These are phyloP conservation scores for Gryllus longicercus DNA, from an alignment of 2,888 invertebrate genomes.

Conservation along the genomic window DNA sequence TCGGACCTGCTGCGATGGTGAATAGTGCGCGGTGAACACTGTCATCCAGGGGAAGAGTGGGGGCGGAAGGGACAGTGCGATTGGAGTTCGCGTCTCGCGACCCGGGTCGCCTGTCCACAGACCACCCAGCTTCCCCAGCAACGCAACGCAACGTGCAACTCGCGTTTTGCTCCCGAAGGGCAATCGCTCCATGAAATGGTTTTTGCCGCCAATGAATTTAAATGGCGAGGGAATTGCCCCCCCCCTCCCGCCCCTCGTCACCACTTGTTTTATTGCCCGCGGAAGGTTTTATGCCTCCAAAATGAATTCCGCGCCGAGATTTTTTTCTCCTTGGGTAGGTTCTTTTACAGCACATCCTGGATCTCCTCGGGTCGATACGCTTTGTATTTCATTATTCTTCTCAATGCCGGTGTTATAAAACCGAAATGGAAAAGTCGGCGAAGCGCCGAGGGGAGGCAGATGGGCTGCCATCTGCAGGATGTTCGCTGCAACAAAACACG, in stretches of 20 bases:
- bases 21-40: no score
- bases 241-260: not conserved
- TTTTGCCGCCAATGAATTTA: not conserved
- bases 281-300: not conserved
- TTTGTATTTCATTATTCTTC: conserved; percentile 1
- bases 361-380: not conserved
- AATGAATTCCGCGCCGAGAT: not conserved
- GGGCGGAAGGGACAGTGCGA: no score
- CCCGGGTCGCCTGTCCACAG: no score
- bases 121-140: no score
- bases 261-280: not conserved
- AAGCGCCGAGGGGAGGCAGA: not conserved
- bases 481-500: not conserved
- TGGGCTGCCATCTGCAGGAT: not conserved
- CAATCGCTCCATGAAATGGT: not conserved
- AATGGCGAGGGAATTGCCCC: not conserved
- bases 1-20: no score
- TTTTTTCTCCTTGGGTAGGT: not conserved
- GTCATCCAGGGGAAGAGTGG: no score
- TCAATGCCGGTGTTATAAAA: not conserved
- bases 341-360: not conserved
- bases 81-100: no score
- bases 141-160: no score
- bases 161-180: no score
- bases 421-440: not conserved